phyloP scores from a whole-genome alignment of 1,140 invertebrate species.

The Stenopsyche tienmushanensis region DNA sequence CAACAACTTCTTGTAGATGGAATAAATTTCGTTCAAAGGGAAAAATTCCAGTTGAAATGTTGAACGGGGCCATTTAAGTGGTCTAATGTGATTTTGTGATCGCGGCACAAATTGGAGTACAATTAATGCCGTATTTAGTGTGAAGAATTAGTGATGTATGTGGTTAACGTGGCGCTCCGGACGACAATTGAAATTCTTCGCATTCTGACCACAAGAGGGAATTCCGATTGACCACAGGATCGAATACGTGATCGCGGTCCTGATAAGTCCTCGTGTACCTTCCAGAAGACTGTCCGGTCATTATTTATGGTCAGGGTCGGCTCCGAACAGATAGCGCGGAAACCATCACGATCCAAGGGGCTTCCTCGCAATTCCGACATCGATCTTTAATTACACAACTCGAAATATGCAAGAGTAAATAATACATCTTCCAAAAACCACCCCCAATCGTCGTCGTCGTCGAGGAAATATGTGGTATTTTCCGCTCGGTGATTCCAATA shows the following conservation, averaged over 20 bases:
- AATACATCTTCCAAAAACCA: no score
- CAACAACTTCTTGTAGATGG: no score
- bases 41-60: no score
- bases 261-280: constrained; percentile 5
- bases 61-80: no score
- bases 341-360: neutral
- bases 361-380: no score
- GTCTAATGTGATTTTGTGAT: no score
- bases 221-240: constrained; percentile 25
- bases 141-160: neutral
- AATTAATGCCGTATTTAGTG: no score
- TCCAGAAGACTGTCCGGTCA: neutral
- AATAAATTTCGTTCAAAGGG: no score
- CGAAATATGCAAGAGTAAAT: neutral
- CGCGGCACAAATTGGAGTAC: no score
- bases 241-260: constrained; percentile 23
- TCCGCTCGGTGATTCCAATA: constrained; percentile 28
- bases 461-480: constrained; percentile 21
- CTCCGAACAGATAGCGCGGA: neutral
- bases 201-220: constrained; percentile 21
- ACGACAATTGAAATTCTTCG: constrained; percentile 26
- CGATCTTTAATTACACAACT: no score
- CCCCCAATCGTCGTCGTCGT: neutral
- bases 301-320: neutral
- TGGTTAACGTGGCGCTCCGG: constrained; percentile 12